A percentile compares a stretch with the other conserved stretches of the same genome.
These are phyloP conservation scores for Itoplectis maculator DNA, from an alignment of 2,888 invertebrate genomes.

Conservation along the genomic window DNA sequence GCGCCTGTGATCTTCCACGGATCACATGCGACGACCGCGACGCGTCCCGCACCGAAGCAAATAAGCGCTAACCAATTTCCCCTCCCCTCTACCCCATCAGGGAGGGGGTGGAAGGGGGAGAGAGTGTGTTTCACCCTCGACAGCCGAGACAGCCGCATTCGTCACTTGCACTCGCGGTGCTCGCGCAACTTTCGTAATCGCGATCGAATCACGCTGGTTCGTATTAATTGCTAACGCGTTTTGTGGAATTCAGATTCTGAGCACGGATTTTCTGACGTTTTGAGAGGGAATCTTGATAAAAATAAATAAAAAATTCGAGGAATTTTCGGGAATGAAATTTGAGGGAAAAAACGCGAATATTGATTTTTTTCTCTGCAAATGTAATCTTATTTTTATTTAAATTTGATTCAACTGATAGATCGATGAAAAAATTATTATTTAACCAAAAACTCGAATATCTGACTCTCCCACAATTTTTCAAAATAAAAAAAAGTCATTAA, in stretches of 20 bases:
- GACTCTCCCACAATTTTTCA: too few species aligned
- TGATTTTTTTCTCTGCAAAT: too few species aligned
- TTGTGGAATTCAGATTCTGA: too few species aligned
- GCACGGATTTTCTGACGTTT: too few species aligned
- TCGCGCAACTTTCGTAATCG: conserved; percentile 26
- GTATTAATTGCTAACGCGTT: conserved; percentile 4
- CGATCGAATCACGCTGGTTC: conserved; percentile 24
- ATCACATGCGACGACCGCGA: conserved; percentile 72
- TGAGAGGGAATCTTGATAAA: too few species aligned
- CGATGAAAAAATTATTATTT: too few species aligned
- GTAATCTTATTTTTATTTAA: too few species aligned
- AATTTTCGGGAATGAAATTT: too few species aligned
- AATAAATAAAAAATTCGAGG: too few species aligned
- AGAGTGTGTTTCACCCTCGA: conserved; percentile 24
- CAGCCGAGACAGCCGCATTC: conserved; percentile 15
- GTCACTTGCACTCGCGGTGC: conserved; percentile 8
- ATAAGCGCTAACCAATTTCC: conserved; percentile 77
- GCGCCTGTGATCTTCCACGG: conserved; percentile 81
- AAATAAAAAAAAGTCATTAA: neutral
- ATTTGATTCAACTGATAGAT: too few species aligned
- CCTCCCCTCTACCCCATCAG: neutral
- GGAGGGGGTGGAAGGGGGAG: too few species aligned
- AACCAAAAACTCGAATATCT: neutral
- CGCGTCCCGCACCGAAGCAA: conserved; percentile 73
- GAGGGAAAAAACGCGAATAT: too few species aligned